Evolutionary conservation across 2,113 vertebrate genomes (phyloP), one percentile per base, ranked within the genome.

Genomic region (Solea solea): DNA sequence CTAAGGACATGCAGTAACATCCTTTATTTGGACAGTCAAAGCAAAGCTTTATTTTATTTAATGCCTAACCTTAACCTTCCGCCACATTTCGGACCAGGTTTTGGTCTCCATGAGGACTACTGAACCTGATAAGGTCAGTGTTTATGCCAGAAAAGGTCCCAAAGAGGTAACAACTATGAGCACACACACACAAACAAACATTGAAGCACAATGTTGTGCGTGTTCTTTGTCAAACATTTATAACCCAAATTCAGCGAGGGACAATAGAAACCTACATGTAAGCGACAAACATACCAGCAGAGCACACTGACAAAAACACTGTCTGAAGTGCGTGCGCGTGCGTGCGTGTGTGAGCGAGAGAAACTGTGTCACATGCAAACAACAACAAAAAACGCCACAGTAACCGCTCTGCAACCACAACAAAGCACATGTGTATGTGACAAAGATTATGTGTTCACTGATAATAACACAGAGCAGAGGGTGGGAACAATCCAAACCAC

Each of bases 331-430:
- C 69, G 21, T 9, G 50, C 60, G 42, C 2, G 9, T 14, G 9
- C 8, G 45, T 25, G 42, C 2, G 9, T 14, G 9, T 14, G 45
- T 25, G 16, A 7, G 41, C 16, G 28, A 49, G 48, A 46, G 41
- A 16, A 71, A 54, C 8, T 9, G 39, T n/a, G 16, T 21, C 55
- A 80, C 27, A 63, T 9, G 42, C 45, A 72, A 54, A 62, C 28
- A 14, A 62, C 67, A 51, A 76, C 72, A 77, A 3, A 69, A 21
- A 57, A 54, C 58, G 60, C 73, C 69, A 57, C 73, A 62, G 46
- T 40, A 53, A 67, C 79, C 74, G 62, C 64, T 63, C 10, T 55
- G 13, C 12, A 58, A 65, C 71, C 77, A 83, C 74, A 85, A 39
- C 55, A 74, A 68, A 80, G 79, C 4, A 4, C 10, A 21, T 41